Percentiles rank a stretch among this genome's conserved stretches.
Conservation (phyloP, 2,888 invertebrate genomes). For the Drosophila antonietae region DNA sequence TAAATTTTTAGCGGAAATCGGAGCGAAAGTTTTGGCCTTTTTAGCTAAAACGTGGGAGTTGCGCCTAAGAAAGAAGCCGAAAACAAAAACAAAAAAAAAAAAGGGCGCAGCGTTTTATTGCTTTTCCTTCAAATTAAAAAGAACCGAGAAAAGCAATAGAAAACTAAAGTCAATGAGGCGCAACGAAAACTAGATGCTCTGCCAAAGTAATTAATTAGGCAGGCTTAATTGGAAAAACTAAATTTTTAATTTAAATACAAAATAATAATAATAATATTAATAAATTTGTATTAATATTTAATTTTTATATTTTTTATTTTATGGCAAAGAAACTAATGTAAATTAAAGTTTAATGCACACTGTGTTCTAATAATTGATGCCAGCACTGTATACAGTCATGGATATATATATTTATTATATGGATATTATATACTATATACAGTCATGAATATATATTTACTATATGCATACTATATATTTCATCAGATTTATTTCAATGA, state of each 20-base stretch:
- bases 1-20: slow-evolving; percentile 54
- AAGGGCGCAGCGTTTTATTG: slow-evolving; percentile 49
- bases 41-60: slow-evolving; percentile 42
- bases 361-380: not conserved
- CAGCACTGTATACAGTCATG: not conserved
- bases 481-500: slow-evolving; percentile 19
- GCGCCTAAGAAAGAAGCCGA: slow-evolving; percentile 20
- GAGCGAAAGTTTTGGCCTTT: slow-evolving; percentile 61
- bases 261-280: too few relatives aligned
- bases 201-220: not conserved
- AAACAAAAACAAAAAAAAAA: slow-evolving; percentile 23
- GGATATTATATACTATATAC: not conserved
- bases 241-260: too few relatives aligned
- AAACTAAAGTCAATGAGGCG: slow-evolving; percentile 17
- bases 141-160: not conserved
- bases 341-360: not conserved
- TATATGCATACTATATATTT: slow-evolving; percentile 5
- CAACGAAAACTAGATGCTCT: slow-evolving; percentile 2
- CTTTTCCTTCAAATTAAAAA: slow-evolving; percentile 1
- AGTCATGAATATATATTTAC: not conserved
- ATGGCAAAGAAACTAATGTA: not conserved
- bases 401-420: not conserved
- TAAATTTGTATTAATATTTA: too few relatives aligned
- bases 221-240: not conserved
- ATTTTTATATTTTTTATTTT: too few relatives aligned